Base-by-base conservation (phyloP, 1,140 invertebrate genomes). In the Ylistrum balloti region DNA sequence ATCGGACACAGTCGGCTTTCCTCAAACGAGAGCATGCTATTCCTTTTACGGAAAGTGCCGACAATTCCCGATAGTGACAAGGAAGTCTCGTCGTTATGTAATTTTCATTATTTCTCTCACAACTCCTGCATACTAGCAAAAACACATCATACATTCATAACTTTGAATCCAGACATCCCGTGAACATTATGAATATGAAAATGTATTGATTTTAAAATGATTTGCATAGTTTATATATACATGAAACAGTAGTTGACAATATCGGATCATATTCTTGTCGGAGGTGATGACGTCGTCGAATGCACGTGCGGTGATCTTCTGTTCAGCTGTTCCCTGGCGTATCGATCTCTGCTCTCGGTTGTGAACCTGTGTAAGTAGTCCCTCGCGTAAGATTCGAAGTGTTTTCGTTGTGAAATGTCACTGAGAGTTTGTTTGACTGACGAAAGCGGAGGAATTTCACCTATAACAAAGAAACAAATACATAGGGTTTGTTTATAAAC, bases 361-460 rank as follows among this genome's bases (percentile, higher is more conserved):
- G 91, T 90, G n/a, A 93, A 88, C 45, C 86, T 86, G 33, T 91
- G 89, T 86, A 93, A 89, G 86, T 91, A 93, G 86, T 93, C 92
- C 85, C 92, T 86, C 87, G 92, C 92, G 88, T 90, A 93, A 13
- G 90, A 91, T 56, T 91, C 91, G 41, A 91, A 93, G 41, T 86
- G 35, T 17, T 89, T 90, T 20, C 88, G 41, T 20, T 89, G 88
- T 13, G 89, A 90, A 33, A 86, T 48, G 15, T 89, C 88, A 9
- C n/a, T n/a, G n/a, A 33, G 0, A 20, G 85, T 89, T 32, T 87
- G 48, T 45, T 88, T 90, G 88, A 85, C 35, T 17, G 88, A 86
- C 15, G 88, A 89, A 9, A 88, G 87, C 41, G 33, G 90, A 0
- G 88, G 88, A 0, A 88, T 86, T 38, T 86, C 33, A 88, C 89